Base-by-base conservation (phyloP, 1,140 invertebrate genomes). In the Ceratosolen solmsi region DNA sequence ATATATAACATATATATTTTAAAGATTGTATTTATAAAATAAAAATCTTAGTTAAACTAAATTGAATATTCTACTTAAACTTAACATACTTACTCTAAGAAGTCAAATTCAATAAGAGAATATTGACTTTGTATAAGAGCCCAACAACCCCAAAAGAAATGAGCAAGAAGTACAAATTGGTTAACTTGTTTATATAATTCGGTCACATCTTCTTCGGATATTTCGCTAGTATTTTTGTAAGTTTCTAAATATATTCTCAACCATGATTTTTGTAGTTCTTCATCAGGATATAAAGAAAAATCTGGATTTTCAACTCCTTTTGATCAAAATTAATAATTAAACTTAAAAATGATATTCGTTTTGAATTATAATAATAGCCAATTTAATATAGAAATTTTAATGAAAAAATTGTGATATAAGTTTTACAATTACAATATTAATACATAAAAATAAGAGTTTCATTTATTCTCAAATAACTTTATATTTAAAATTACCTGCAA, bases 91-190 rank as follows among this genome's bases (percentile, higher is more conserved):
- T 93, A 99, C 96, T 93, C 93, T 79, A 97, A 92, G 93, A 97
- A 99, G 92, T 99, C 97, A 91, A 99, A 99, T 87, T 99, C 95
- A 87, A 99, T 98, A 70, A 92, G 93, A 0, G 98, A 99, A 92
- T 97, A 93, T 89, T 97, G 94, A 15, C 96, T 95, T 91, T 99
- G 98, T 68, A 99, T 95, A 1, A 99, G 92, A 8, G 95, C 94
- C 98, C 98, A 99, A 65, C 97, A 91, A 11, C 95, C 96, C 98
- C 98, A 99, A 84, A 98, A 95, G 82, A 99, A 95, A 91, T 98
- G 96, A 5, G 96, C 93, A 0, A 95, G 94, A 76, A 98, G 89
- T 25, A 95, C 93, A 90, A 97, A 96, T 90, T 96, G 94, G 87
- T 96, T 95, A 9, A 97, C 96, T 91, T 96, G 94, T 27, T 94